Evolutionary conservation across 2,113 vertebrate species (phyloP).

Genomic region (Phrynocephalus versicolor): DNA sequence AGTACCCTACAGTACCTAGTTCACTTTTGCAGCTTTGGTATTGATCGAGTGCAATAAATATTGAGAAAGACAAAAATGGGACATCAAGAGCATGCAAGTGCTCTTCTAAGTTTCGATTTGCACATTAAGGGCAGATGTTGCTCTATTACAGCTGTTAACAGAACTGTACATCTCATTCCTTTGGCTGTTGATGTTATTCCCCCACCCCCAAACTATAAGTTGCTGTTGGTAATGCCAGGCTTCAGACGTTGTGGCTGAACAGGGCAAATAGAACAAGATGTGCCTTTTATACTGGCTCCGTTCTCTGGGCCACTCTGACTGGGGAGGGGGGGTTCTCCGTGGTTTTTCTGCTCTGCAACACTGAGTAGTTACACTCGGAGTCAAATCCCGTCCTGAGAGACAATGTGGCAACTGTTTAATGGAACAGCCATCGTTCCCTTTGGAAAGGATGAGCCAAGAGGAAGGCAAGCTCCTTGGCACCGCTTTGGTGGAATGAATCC

Average conservation of each 20-base stretch:
- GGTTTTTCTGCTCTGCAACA: slow-evolving; percentile 57
- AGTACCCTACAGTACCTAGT: background rate
- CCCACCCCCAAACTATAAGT: background rate
- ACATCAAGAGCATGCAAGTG: background rate
- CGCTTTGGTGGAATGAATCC: slow-evolving; percentile 24
- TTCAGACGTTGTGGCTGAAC: slow-evolving; percentile 31
- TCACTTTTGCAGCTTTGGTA: background rate
- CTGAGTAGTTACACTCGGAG: slow-evolving; percentile 53
- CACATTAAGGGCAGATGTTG: background rate
- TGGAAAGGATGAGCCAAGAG: slow-evolving; percentile 42
- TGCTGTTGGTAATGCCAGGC: slow-evolving; percentile 16
- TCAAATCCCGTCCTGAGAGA: slow-evolving; percentile 55
- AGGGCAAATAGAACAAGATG: slow-evolving; percentile 43
- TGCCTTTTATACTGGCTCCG: slow-evolving; percentile 48
- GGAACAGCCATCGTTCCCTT: slow-evolving; percentile 43
- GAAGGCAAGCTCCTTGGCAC: slow-evolving; percentile 27
- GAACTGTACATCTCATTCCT: background rate
- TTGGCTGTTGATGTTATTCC: background rate
- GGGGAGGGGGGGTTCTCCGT: slow-evolving; percentile 37
- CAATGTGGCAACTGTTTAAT: slow-evolving; percentile 64
- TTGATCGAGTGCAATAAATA: background rate
- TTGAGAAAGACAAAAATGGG: background rate
- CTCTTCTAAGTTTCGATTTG: background rate
- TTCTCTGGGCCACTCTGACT: slow-evolving; percentile 25
- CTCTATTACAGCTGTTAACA: background rate